Evolutionary conservation across 1,140 invertebrate genomes (phyloP).

Genomic region (Forficula auricularia): DNA sequence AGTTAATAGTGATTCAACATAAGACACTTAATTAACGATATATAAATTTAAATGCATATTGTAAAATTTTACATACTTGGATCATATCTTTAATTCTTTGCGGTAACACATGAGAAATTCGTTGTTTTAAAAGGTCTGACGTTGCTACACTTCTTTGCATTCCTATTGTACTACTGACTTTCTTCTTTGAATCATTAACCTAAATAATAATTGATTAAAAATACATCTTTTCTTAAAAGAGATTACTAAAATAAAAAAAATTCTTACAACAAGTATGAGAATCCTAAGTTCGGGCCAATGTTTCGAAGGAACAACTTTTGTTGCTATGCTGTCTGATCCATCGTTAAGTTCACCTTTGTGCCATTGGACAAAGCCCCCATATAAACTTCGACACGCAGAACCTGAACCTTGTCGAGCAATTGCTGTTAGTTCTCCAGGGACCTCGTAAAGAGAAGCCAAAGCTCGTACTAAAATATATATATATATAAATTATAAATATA

Average conservation of each 20-base stretch:
- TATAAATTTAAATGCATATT: no score
- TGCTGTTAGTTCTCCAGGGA: conserved; percentile 62
- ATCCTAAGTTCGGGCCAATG: conserved; percentile 88
- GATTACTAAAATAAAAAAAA: conserved; percentile 4
- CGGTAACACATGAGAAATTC: conserved; percentile 55
- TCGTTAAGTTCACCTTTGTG: conserved; percentile 44
- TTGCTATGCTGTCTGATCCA: conserved; percentile 70
- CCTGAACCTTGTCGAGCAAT: conserved; percentile 83
- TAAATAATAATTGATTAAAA: conserved; percentile 16
- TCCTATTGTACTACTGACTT: conserved; percentile 72
- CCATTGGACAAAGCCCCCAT: conserved; percentile 90
- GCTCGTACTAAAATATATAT: conserved; percentile 37
- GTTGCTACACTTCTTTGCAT: conserved; percentile 74
- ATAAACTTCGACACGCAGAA: conserved; percentile 87
- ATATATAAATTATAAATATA: conserved; percentile 4
- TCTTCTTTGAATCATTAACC: conserved; percentile 72
- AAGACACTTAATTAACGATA: no score
- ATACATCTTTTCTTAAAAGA: no score
- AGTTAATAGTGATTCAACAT: no score
- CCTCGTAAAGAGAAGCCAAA: conserved; percentile 55
- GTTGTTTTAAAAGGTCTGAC: conserved; percentile 61
- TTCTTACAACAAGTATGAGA: conserved; percentile 70
- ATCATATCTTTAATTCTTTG: conserved; percentile 48
- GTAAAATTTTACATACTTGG: conserved; percentile 20
- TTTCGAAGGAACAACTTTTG: conserved; percentile 45